Conservation (phyloP, 2,113 vertebrate genomes). For the Dasypus novemcinctus region DNA sequence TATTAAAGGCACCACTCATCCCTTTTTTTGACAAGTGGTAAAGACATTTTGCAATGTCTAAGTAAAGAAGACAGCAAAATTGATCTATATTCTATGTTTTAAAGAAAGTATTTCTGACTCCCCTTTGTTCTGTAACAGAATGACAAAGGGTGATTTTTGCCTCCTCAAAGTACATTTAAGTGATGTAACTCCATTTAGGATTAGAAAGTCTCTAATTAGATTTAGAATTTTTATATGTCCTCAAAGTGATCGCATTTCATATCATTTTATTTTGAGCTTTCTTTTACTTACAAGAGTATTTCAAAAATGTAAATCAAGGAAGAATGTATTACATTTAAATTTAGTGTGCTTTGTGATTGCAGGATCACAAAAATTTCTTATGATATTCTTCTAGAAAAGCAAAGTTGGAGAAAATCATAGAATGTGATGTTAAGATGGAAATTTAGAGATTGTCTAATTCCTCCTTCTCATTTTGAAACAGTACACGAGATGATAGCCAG, state of each 20-base stretch:
- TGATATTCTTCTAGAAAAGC: neutral
- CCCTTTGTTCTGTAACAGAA: neutral
- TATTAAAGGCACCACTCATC: neutral
- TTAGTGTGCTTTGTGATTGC: neutral
- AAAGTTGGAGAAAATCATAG: neutral
- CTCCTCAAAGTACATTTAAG: neutral
- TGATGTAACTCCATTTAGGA: neutral
- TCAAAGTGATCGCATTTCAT: neutral
- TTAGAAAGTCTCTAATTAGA: neutral
- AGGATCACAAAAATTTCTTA: neutral
- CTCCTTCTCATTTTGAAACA: neutral
- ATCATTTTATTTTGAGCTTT: neutral
- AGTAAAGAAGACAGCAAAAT: neutral
- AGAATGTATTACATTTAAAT: neutral
- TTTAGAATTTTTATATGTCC: neutral
- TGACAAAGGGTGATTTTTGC: neutral
- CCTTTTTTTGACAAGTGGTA: constrained; percentile 58
- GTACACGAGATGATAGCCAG: neutral
- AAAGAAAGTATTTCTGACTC: constrained; percentile 7
- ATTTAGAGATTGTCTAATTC: neutral
- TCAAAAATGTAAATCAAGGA: neutral
- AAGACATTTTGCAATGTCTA: constrained; percentile 57
- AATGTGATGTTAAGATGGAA: neutral
- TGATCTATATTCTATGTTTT: neutral
- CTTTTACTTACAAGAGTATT: neutral